phyloP scores from a whole-genome alignment of 2,888 invertebrate genomes.

The Drosophila nigritarsus region DNA sequence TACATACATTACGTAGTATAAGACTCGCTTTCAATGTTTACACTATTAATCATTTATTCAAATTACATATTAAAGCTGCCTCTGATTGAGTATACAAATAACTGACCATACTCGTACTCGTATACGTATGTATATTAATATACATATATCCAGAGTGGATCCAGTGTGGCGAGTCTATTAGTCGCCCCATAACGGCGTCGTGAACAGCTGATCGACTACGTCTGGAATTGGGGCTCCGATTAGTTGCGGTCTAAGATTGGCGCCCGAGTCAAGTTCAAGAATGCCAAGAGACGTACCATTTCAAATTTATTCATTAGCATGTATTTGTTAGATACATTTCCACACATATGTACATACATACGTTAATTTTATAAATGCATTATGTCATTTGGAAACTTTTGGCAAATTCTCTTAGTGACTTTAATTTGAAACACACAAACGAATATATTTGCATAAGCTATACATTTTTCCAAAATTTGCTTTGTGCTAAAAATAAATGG shows the following conservation, averaged over 20 bases:
- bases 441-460: background rate
- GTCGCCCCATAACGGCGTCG: constrained; percentile 58
- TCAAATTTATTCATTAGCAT: constrained; percentile 18
- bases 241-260: constrained; percentile 25
- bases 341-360: constrained; percentile 27
- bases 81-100: constrained; percentile 21
- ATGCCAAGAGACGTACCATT: constrained; percentile 23
- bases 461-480: background rate
- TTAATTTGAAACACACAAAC: background rate
- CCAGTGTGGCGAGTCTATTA: constrained; percentile 56
- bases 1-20: constrained; percentile 24
- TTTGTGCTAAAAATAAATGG: background rate
- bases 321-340: constrained; percentile 31
- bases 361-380: constrained; percentile 23
- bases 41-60: constrained; percentile 82
- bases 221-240: constrained; percentile 28
- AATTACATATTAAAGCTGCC: constrained; percentile 68
- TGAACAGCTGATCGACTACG: constrained; percentile 66
- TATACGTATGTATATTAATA: background rate
- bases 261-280: constrained; percentile 48
- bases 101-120: constrained; percentile 16
- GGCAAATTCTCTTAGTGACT: background rate
- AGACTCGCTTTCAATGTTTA: constrained; percentile 65
- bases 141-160: constrained; percentile 6
- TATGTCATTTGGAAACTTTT: constrained; percentile 28